Evolutionary conservation across 2,888 invertebrate species (phyloP), one percentile per base, ranked within the genome.

Genomic region (Yponomeuta plumbellus): DNA sequence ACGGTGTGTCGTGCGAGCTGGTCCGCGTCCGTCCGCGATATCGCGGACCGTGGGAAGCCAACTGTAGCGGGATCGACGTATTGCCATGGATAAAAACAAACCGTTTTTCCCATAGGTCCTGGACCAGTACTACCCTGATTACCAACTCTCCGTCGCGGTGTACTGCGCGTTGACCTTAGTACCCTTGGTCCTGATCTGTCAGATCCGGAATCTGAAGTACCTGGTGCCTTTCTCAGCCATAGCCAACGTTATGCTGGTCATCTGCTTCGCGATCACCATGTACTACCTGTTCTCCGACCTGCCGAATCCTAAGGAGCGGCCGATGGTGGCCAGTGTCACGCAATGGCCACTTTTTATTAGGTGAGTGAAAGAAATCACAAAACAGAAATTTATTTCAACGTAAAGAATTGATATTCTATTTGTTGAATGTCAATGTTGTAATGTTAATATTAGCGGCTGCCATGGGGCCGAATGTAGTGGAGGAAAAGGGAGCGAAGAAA

Each of bases 181-280:
- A 0, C 96, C 96, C 0, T 83, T 96, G 56, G 88, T 96, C 0
- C 76, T 96, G 0, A 91, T 96, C 67, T 94, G 94, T 67, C 95
- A 95, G 79, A 94, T 97, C 67, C 86, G 97, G 57, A 94, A 96
- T 75, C 89, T 98, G 3, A 96, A 95, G 79, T 94, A 94, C 74
- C 85, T 99, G 71, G 97, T 98, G 17, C 97, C 97, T 0, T 96
- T 98, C 80, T 98, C 98, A 0, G 93, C 95, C 62, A 78, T 97
- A 22, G 98, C 98, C 63, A 98, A 98, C 79, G 71, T 95, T 0
- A 93, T 96, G 66, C 95, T 98, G 77, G 88, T 96, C 0, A 79
- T 93, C 0, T 96, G 97, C 0, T 94, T 98, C 71, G 92, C 88
- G 23, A 95, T 98, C 70, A 96, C 97, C 0, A 91, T 97, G 71